Base-by-base conservation (phyloP, 2,888 invertebrate species). In the Lobophora halterata region DNA sequence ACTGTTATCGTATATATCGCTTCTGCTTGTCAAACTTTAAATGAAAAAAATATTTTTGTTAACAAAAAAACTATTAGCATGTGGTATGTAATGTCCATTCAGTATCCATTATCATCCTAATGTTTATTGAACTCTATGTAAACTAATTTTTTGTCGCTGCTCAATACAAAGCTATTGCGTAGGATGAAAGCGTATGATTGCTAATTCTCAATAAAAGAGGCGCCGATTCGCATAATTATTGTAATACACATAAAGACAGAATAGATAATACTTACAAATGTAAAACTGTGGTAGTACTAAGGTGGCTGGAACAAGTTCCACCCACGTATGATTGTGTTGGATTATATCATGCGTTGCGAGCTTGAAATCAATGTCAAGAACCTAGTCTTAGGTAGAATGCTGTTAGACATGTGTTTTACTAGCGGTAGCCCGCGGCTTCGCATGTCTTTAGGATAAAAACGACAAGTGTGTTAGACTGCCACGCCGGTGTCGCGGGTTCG, bases 41-140 rank as follows among this genome's bases (percentile, higher is more conserved):
- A n/a, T n/a, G n/a, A n/a, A n/a, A n/a, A n/a, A n/a, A n/a, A n/a
- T n/a, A n/a, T n/a, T n/a, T n/a, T n/a, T n/a, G n/a, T n/a, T n/a
- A n/a, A n/a, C n/a, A n/a, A n/a, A n/a, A n/a, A n/a, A n/a, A n/a
- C n/a, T n/a, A n/a, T n/a, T n/a, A n/a, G n/a, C n/a, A n/a, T n/a
- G n/a, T n/a, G 30, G 37, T 26, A 3, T 8, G 16, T 28, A 14
- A 3, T 12, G 14, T n/a, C n/a, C n/a, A n/a, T n/a, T n/a, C n/a
- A 28, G 18, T 13, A 24, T 20, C 23, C 25, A 31, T 5, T 36
- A 32, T 29, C 16, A 36, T 12, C 29, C 25, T 18, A 32, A 32
- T 16, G 6, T 43, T 13, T 46, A 49, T 47, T 50, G 45, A 47
- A 47, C 47, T 50, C 41, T 38, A 36, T 41, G 38, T 39, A 34